These are phyloP conservation scores for Arvicola amphibius DNA, from an alignment of 2,797 vertebrate species.

Conservation along the genomic window DNA sequence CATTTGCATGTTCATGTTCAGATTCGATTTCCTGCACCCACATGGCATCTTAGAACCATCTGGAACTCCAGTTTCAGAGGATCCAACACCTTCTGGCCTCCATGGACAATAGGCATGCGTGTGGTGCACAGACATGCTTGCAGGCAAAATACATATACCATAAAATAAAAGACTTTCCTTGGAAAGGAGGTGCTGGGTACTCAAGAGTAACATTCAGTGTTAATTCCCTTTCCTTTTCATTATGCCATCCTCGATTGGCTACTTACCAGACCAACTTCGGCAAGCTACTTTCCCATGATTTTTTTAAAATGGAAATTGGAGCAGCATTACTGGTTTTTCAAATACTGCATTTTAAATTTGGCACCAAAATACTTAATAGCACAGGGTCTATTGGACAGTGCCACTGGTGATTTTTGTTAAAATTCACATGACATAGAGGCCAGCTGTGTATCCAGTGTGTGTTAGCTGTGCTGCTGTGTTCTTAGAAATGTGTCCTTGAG, in stretches of 20 bases:
- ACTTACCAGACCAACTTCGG: neutral
- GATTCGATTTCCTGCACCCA: neutral
- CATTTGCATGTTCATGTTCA: neutral
- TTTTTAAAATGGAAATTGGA: conserved; percentile 16
- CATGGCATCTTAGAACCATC: neutral
- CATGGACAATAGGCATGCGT: neutral
- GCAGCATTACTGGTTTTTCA: conserved; percentile 28
- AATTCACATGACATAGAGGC: neutral
- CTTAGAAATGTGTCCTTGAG: neutral
- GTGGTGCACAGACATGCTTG: neutral
- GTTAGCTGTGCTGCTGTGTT: neutral
- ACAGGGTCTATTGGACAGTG: neutral
- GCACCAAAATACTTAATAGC: neutral
- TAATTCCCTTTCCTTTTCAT: conserved; percentile 42
- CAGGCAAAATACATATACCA: neutral
- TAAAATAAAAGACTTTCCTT: neutral
- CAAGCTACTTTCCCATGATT: conserved; percentile 10
- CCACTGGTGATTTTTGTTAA: neutral
- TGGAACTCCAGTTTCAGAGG: neutral
- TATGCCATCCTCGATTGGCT: neutral
- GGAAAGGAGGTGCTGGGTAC: neutral
- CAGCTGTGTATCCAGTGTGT: neutral
- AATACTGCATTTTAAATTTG: neutral
- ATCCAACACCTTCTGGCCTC: neutral
- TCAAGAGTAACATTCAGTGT: neutral